Percentiles rank a stretch among this genome's conserved stretches.
These are phyloP conservation scores for Aurelia sp. DNA, from an alignment of 30 jellyfish, hydroid and myxozoan genomes.

Conservation along the genomic window DNA sequence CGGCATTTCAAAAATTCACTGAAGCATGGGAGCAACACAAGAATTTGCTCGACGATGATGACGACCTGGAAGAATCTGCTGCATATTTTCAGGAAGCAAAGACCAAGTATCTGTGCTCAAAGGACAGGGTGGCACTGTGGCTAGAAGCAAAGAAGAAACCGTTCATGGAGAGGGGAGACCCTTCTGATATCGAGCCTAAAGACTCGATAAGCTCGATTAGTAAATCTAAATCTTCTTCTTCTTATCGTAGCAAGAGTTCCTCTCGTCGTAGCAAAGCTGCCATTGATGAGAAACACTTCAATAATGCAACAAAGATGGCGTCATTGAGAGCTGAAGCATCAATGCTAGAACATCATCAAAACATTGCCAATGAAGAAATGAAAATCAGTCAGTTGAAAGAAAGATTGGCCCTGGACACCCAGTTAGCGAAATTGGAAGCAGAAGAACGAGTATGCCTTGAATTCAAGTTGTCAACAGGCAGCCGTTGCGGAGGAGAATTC, in stretches of 20 bases:
- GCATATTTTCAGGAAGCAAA: too few relatives aligned
- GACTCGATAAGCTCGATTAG: not conserved
- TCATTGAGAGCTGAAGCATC: constrained; percentile 13
- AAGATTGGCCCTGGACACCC: too few relatives aligned
- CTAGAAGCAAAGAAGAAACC: not conserved
- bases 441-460: too few relatives aligned
- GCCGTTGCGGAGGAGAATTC: too few relatives aligned
- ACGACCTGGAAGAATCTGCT: too few relatives aligned
- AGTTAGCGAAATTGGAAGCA: too few relatives aligned
- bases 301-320: constrained; percentile 20
- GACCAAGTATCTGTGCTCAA: not conserved
- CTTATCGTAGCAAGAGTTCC: too few relatives aligned
- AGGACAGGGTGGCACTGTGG: not conserved
- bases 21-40: too few relatives aligned
- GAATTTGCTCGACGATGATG: too few relatives aligned
- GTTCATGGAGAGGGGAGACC: not conserved
- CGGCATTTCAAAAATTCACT: too few relatives aligned
- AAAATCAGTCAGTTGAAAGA: too few relatives aligned
- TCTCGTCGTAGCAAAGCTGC: constrained; percentile 3
- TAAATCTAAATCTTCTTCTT: not conserved
- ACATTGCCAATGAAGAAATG: not conserved
- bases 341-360: not conserved
- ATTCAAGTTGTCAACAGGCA: too few relatives aligned
- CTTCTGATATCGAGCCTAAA: constrained; percentile 7
- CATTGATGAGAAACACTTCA: constrained; percentile 4